Base-by-base conservation (phyloP, 2,888 invertebrate genomes). In the Pristionchus fissidentatus region DNA sequence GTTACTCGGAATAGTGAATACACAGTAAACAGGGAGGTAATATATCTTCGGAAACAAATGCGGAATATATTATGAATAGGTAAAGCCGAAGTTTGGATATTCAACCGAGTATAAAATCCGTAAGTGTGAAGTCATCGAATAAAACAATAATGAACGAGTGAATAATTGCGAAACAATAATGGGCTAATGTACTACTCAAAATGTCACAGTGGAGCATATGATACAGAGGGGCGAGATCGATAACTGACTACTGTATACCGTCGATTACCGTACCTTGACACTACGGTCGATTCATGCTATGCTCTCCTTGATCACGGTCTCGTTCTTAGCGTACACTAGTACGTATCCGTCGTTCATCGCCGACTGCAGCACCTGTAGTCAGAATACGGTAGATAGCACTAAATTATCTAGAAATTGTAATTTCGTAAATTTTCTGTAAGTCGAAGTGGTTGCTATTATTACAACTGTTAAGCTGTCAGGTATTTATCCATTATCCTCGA, bases 341-440 rank as follows among this genome's bases (percentile, higher is more conserved):
- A 77, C 49, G 75, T 77, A 77, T 15, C 75, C 75, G 3, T 32
- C 19, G 19, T 77, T 26, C 75, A 77, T 77, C 46, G 49, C 75
- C 13, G 22, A 22, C 8, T 0, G n/a, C 15, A 77, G 75, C 46
- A 77, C 75, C 75, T 77, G 22, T 41, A 70, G 49, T 4, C 66
- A 46, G 1, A 22, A 43, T 38, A 19, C 7, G 3, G 2, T 22
- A 7, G 0, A 46, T 13, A 43, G 46, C 26, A 35, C 43, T 29
- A 1, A 19, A 2, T 13, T 32, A 1, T 15, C n/a, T 4, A 4
- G 35, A 19, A 62, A 15, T n/a, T n/a, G 57, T 22, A 8, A 57
- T 8, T 57, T 10, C 7, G 60, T 32, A 7, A 19, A 66, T 8
- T 26, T 57, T 15, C 57, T 5, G 57, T 15, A 57, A 41, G 38